These are phyloP conservation scores for Sesamia inferens DNA, from an alignment of 2,888 invertebrate genomes.

Conservation along the genomic window DNA sequence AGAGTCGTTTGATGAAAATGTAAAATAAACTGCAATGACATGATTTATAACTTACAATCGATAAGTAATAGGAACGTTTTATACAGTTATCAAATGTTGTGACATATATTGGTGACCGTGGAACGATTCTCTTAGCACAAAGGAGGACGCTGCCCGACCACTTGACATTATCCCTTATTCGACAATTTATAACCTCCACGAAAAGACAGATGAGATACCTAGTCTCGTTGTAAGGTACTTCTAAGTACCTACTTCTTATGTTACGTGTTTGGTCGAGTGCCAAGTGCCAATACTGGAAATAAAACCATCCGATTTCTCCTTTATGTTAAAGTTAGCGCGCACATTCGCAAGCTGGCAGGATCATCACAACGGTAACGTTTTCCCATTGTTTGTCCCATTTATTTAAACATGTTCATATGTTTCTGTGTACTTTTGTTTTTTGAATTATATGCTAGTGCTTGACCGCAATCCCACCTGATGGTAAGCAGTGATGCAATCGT, in stretches of 20 bases:
- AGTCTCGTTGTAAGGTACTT: neutral
- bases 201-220: slow-evolving; percentile 22
- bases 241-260: neutral
- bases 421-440: too few species aligned
- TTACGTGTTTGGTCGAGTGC: slow-evolving; percentile 20
- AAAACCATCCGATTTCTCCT: too few species aligned
- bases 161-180: slow-evolving; percentile 47
- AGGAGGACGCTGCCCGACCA: neutral
- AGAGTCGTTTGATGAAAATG: neutral
- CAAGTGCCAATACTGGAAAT: slow-evolving; percentile 30
- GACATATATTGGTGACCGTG: slow-evolving; percentile 3
- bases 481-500: too few species aligned
- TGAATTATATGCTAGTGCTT: too few species aligned
- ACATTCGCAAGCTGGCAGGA: too few species aligned
- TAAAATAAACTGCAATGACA: neutral
- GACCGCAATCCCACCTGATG: too few species aligned
- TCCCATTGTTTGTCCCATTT: too few species aligned
- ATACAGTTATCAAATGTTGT: neutral
- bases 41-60: neutral
- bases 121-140: slow-evolving; percentile 19
- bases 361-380: too few species aligned
- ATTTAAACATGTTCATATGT: too few species aligned
- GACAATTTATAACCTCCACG: slow-evolving; percentile 27
- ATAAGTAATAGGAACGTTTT: neutral
- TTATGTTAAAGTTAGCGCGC: too few species aligned